A percentile compares a stretch with the other conserved stretches of the same genome.
phyloP scores from a whole-genome alignment of 2,797 vertebrate genomes.

The Dryobates pubescens region DNA sequence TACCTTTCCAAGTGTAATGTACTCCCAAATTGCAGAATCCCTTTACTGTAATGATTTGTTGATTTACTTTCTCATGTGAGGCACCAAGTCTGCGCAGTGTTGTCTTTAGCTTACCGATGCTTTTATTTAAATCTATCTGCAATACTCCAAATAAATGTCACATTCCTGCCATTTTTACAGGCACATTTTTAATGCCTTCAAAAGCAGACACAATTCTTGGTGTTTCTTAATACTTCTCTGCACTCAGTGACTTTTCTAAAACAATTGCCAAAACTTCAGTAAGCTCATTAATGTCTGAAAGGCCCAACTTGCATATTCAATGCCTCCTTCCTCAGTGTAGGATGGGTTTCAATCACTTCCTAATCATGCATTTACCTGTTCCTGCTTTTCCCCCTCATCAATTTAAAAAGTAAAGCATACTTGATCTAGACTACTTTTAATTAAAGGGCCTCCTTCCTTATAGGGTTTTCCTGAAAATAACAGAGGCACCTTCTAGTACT shows the following conservation, averaged over 20 bases:
- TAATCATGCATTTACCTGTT: slow-evolving; percentile 2
- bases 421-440: slow-evolving; percentile 48
- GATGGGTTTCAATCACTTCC: slow-evolving; percentile 25
- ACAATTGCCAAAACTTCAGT: not conserved
- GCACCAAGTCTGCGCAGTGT: not conserved
- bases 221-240: not conserved
- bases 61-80: not conserved
- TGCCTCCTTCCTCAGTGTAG: not conserved
- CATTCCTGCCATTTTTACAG: not conserved
- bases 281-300: slow-evolving; percentile 1
- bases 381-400: slow-evolving; percentile 13
- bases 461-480: slow-evolving; percentile 25
- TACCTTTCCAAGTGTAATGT: not conserved
- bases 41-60: not conserved
- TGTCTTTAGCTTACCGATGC: not conserved
- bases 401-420: slow-evolving; percentile 25
- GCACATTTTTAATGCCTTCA: not conserved
- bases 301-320: not conserved
- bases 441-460: slow-evolving; percentile 27
- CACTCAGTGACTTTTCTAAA: not conserved
- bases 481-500: slow-evolving; percentile 31
- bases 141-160: not conserved
- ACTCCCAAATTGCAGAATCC: not conserved
- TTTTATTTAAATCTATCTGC: not conserved
- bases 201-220: not conserved